phyloP scores from a whole-genome alignment of 2,797 vertebrate species.

The Ctenopoma kingsleyae region DNA sequence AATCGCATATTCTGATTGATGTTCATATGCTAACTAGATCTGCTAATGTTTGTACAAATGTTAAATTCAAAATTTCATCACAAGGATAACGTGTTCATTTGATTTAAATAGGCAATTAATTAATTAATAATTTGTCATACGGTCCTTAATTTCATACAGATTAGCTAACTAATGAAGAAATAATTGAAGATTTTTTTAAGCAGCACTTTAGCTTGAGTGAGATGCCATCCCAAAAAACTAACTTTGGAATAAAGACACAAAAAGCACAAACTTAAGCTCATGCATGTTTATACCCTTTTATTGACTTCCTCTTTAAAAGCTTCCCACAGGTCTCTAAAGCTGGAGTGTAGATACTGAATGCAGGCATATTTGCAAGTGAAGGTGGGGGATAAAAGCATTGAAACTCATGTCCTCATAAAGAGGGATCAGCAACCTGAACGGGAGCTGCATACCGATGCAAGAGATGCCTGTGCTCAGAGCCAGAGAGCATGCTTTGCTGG shows the following conservation, averaged over 20 bases:
- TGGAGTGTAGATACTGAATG: slow-evolving; percentile 76
- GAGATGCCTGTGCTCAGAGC: slow-evolving; percentile 72
- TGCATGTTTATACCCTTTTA: slow-evolving; percentile 82
- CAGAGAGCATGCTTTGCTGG: slow-evolving; percentile 70
- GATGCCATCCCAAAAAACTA: slow-evolving; percentile 31
- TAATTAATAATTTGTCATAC: background rate
- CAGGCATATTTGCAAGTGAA: slow-evolving; percentile 81
- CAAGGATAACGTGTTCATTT: background rate
- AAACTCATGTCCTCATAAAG: slow-evolving; percentile 86
- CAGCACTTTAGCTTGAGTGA: slow-evolving; percentile 3
- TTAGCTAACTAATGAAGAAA: background rate
- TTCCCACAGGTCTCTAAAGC: slow-evolving; percentile 78
- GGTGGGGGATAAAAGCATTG: slow-evolving; percentile 81
- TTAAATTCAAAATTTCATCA: background rate
- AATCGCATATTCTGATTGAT: background rate
- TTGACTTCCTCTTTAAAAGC: slow-evolving; percentile 83
- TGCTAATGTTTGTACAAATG: slow-evolving; percentile 16
- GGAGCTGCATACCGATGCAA: slow-evolving; percentile 83
- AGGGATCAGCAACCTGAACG: slow-evolving; percentile 81
- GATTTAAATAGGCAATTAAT: slow-evolving; percentile 13
- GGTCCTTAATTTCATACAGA: background rate
- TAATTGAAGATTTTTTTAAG: background rate
- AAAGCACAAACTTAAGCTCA: slow-evolving; percentile 74
- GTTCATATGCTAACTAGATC: slow-evolving; percentile 6
- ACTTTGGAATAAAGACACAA: slow-evolving; percentile 63